Conservation (phyloP, 2,113 vertebrate genomes). For the Callithrix jacchus region DNA sequence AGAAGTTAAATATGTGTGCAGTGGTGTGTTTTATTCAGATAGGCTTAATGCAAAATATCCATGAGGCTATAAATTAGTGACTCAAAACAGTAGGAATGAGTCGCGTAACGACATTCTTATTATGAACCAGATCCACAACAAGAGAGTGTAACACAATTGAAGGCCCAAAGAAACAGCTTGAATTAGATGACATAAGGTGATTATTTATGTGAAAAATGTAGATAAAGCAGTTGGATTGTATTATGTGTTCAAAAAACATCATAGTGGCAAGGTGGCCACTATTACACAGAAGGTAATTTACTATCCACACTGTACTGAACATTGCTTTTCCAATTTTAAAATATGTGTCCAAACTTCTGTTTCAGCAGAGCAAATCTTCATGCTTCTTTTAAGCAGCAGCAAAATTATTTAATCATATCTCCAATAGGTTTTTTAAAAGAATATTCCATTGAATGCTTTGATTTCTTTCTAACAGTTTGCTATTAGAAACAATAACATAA, state of each 20-base stretch:
- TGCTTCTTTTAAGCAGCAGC: neutral
- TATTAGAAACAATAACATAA: neutral
- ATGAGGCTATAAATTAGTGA: neutral
- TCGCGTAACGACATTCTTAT: neutral
- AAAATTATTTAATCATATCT: neutral
- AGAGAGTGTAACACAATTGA: neutral
- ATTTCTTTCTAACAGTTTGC: neutral
- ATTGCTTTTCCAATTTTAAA: constrained; percentile 21
- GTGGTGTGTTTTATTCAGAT: neutral
- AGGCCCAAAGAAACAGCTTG: constrained; percentile 36
- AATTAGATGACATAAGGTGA: neutral
- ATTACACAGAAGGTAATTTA: neutral
- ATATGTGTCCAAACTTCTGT: neutral
- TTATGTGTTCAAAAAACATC: neutral
- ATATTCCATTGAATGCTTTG: neutral
- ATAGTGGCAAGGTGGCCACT: neutral
- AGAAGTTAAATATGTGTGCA: neutral
- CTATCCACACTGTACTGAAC: neutral
- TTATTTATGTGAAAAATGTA: constrained; percentile 42
- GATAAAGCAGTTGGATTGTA: neutral
- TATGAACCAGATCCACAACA: neutral
- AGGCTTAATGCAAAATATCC: constrained; percentile 33
- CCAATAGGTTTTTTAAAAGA: neutral
- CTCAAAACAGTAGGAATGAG: neutral
- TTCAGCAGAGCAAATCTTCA: neutral